Evolutionary conservation across 2,797 vertebrate species (phyloP).

Genomic region (Rhinatrema bivittatum): DNA sequence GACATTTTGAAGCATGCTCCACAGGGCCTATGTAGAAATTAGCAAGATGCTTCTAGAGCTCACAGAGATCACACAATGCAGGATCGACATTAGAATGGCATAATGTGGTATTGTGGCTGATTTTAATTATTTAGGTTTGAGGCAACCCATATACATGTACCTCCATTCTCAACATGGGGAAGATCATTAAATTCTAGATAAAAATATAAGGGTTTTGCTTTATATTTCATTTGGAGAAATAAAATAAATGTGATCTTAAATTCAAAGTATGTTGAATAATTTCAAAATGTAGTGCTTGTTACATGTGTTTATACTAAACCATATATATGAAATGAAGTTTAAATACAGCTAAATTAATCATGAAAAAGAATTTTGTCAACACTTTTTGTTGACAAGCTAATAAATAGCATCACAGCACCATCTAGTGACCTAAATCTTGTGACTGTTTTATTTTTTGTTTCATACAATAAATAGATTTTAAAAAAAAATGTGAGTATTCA

Average conservation of each 20-base stretch:
- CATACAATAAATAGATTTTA: too few relatives aligned
- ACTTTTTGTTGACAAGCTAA: conserved; percentile 18
- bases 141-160: too few relatives aligned
- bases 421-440: conserved; percentile 45
- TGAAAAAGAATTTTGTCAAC: neutral
- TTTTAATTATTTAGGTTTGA: too few relatives aligned
- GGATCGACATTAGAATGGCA: too few relatives aligned
- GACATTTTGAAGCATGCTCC: too few relatives aligned
- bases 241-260: conserved; percentile 6
- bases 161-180: too few relatives aligned
- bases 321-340: conserved; percentile 5
- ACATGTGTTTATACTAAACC: neutral
- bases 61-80: too few relatives aligned
- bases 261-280: conserved; percentile 28
- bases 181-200: too few relatives aligned
- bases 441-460: conserved; percentile 5
- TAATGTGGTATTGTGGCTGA: too few relatives aligned
- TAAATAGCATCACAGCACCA: conserved; percentile 55
- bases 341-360: conserved; percentile 9
- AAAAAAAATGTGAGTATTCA: too few relatives aligned
- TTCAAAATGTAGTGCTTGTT: conserved; percentile 18
- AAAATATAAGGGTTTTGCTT: conserved; percentile 5
- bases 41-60: too few relatives aligned
- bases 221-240: conserved; percentile 11
- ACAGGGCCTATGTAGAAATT: too few relatives aligned